Percentiles rank a stretch among this genome's conserved stretches.
These are phyloP conservation scores for Atta cephalotes DNA, from an alignment of 1,140 invertebrate genomes.

Conservation along the genomic window DNA sequence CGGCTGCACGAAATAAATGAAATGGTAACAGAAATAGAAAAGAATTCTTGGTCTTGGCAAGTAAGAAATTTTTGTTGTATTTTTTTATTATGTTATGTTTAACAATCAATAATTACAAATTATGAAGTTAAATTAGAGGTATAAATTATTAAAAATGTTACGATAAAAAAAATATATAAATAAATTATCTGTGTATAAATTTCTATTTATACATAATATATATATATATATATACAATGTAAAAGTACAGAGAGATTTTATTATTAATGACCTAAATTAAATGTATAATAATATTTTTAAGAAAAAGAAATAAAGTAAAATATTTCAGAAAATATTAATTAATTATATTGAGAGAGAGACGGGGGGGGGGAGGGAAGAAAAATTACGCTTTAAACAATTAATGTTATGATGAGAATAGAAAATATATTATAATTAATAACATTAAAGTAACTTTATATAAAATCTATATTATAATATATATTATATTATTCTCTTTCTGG, in stretches of 20 bases:
- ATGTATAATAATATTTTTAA: neutral
- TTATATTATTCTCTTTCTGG: neutral
- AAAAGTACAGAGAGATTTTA: neutral
- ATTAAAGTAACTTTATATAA: neutral
- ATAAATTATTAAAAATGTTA: constrained; percentile 3
- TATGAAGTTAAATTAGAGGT: neutral
- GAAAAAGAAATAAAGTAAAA: neutral
- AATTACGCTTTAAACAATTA: neutral
- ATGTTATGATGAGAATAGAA: neutral
- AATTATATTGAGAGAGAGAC: neutral
- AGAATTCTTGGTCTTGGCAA: neutral
- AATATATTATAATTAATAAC: constrained; percentile 16
- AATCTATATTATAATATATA: constrained; percentile 1
- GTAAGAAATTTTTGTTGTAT: neutral
- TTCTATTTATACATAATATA: neutral
- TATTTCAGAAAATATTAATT: neutral
- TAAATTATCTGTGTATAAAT: constrained; percentile 2
- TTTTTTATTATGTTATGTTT: neutral
- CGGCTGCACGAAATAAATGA: constrained; percentile 45
- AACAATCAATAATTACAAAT: neutral
- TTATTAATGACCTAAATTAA: neutral
- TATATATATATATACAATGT: neutral
- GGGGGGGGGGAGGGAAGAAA: neutral
- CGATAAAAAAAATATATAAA: neutral
- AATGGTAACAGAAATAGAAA: neutral